Percentiles rank a stretch among this genome's conserved stretches.
phyloP scores from a whole-genome alignment of 2,888 invertebrate species.

The Branchipolynoe longqiensis region DNA sequence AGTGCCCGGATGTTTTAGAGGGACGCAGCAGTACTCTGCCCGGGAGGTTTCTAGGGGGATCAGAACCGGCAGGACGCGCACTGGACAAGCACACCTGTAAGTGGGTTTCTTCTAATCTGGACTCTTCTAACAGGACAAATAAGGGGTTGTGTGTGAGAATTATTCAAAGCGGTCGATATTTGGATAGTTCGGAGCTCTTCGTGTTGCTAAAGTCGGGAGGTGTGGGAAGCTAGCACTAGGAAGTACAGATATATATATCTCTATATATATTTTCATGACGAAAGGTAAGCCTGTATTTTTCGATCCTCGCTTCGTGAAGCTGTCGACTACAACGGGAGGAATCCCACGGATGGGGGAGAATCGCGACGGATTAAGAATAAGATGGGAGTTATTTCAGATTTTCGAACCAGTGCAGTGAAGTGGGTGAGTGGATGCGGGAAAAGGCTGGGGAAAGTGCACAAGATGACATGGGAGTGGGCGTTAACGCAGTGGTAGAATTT shows the following conservation, averaged over 20 bases:
- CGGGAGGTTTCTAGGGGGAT: not conserved
- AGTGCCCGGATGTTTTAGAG: constrained; percentile 20
- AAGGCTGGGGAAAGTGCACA: not conserved
- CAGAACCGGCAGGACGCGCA: not conserved
- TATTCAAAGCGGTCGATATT: not conserved
- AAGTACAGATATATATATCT: not conserved
- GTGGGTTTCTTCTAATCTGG: not conserved
- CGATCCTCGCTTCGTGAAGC: not conserved
- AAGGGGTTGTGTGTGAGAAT: too few species aligned
- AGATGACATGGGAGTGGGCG: too few species aligned
- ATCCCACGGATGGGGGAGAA: too few species aligned
- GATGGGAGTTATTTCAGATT: too few species aligned
- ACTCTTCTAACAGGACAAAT: not conserved
- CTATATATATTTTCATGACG: constrained; percentile 26
- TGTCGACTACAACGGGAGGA: not conserved
- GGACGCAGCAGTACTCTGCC: constrained; percentile 31
- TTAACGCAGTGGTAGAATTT: constrained; percentile 34
- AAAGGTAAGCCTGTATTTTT: constrained; percentile 24
- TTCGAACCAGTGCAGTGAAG: not conserved
- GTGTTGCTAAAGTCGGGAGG: constrained; percentile 15
- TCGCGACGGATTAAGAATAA: too few species aligned
- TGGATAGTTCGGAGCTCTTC: not conserved
- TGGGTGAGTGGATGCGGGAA: not conserved
- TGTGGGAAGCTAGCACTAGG: not conserved
- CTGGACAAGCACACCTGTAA: not conserved